Evolutionary conservation across 2,888 invertebrate genomes (phyloP), one percentile per base, ranked within the genome.

Genomic region (Molorchus minor): DNA sequence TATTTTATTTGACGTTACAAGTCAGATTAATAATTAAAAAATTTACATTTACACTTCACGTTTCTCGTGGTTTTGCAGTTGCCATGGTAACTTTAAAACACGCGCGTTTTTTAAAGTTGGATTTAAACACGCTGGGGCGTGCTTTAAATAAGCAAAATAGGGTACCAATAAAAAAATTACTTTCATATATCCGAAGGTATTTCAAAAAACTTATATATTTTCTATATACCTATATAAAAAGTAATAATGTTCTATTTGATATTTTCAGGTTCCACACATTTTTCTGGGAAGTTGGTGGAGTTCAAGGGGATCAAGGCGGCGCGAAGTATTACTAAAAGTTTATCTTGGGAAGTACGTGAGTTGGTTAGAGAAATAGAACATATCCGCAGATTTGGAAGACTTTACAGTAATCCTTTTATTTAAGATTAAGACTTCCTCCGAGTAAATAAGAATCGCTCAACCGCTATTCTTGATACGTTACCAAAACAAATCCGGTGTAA

Each of bases 291-390:
- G 58, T 65, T 62, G 55, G 58, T 44, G 46, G 30, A 51, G 47
- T 52, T 52, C 41, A 21, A 16, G 17, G 55, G 54, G 44, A 40
- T 47, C 30, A 47, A 53, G 43, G 44, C 57, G 43, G 47, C 58
- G 49, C 59, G 62, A 62, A 62, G 71, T 68, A 71, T 73, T 70
- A 73, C 66, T 63, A 67, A 70, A 73, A 73, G 72, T 73, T 68
- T 68, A 68, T 66, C 63, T 61, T 64, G 41, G n/a, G 56, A 41
- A 63, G 49, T 56, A 65, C 66, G 66, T 64, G 68, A 68, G 61
- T 21, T 54, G 66, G 58, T 64, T 67, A 44, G 52, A 56, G 56
- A 69, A 71, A 64, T 57, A 58, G 56, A 64, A 64, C 57, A 63
- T 58, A 67, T 64, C 65, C 61, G 51, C 56, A 67, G 69, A 69